Percentiles rank a stretch among this genome's conserved stretches.
Evolutionary conservation across 2,797 vertebrate genomes (phyloP).

Genomic region (Rhincodon typus): DNA sequence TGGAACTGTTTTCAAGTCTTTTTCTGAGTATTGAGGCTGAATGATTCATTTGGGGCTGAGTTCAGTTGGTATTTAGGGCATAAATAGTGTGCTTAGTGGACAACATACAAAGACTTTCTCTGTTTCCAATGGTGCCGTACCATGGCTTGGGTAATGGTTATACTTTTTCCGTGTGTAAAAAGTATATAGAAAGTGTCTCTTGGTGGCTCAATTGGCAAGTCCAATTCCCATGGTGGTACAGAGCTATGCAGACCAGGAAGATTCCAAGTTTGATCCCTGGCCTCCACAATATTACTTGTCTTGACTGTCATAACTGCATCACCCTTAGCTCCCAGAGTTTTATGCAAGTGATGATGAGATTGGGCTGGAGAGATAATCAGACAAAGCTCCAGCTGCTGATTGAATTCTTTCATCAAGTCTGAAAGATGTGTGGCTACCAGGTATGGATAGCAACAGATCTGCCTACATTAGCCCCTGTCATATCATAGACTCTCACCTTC

Average conservation of each 20-base stretch:
- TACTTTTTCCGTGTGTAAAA: neutral
- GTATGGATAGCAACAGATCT: neutral
- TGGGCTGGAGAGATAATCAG: neutral
- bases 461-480: neutral
- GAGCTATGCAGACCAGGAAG: neutral
- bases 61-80: neutral
- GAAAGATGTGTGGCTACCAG: neutral
- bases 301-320: neutral
- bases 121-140: neutral
- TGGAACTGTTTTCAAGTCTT: constrained; percentile 14
- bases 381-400: neutral
- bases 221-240: neutral
- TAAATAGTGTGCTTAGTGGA: neutral
- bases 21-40: neutral
- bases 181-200: neutral
- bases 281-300: neutral
- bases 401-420: neutral
- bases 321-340: neutral
- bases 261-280: neutral
- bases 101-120: neutral
- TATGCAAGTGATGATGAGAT: neutral
- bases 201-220: neutral
- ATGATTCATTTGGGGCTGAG: neutral
- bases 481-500: neutral
- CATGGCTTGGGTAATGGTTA: neutral